Evolutionary conservation across 2,797 vertebrate species (phyloP), one percentile per base, ranked within the genome.

Genomic region (Alosa sapidissima): DNA sequence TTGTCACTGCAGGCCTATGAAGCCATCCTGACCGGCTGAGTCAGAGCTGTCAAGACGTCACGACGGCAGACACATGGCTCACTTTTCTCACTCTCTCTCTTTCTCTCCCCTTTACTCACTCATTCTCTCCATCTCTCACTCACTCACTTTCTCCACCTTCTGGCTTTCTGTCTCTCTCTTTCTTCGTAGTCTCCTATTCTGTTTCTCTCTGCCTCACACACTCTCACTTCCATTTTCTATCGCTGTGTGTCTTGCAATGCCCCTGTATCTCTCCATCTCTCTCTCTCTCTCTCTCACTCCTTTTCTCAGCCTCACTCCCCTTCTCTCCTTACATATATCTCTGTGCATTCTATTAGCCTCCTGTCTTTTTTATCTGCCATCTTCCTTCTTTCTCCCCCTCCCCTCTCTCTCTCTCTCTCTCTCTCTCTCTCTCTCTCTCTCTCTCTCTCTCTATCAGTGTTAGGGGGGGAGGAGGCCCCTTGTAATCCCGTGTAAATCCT

Each of bases 1-100:
- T 55, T 47, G 48, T 13, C 49, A 51, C 49, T 51, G 48, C 21
- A 21, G 81, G 68, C 81, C 33, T 81, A 81, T 83, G 83, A 85
- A 85, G 81, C 84, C 83, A 82, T 82, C 60, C 86, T 81, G 81
- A 85, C 82, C n/a, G n/a, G n/a, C n/a, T 87, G 86, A 87, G 72
- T 83, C 68, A 85, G 82, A 81, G 86, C 85, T 87, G 86, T 85
- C 84, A 81, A 82, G 85, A 82, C 86, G 85, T 62, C 82, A 58
- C 83, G 49, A 16, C 52, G 16, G 52, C 16, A 55, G 13, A 19
- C 52, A 19, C 52, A 55, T 4, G 16, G 52, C 14, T 55, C 52
- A 55, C 16, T 65, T 45, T 47, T 47, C 45, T 85, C 58, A 5
- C 24, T 28, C 21, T n/a, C 60, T 60, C 16, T 60, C 55, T 1